phyloP scores from a whole-genome alignment of 2,888 invertebrate genomes.

The Thecocarcelia acutangulata region DNA sequence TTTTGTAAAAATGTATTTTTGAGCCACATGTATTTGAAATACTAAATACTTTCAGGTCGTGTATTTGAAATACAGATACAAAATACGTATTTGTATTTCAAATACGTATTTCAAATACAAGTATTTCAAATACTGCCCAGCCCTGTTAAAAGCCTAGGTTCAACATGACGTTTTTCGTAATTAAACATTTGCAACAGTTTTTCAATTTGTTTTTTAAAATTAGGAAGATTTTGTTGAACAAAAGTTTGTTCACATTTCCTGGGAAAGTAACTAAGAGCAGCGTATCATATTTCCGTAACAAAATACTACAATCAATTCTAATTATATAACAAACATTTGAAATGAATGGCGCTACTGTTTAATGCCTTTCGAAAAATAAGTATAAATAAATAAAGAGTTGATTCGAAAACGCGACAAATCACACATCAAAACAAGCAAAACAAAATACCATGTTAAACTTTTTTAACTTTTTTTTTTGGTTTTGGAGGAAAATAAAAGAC shows the following conservation, averaged over 20 bases:
- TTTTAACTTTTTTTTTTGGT: constrained; percentile 14
- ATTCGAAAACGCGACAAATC: constrained; percentile 68
- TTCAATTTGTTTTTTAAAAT: too few relatives aligned
- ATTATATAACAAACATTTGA: constrained; percentile 49
- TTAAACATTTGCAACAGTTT: too few relatives aligned
- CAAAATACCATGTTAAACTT: constrained; percentile 50
- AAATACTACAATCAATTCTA: constrained; percentile 59
- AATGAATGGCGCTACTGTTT: constrained; percentile 68
- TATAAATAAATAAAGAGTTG: constrained; percentile 43
- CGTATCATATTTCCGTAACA: constrained; percentile 14
- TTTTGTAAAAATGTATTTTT: too few relatives aligned
- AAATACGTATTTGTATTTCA: too few relatives aligned
- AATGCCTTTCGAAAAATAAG: constrained; percentile 57
- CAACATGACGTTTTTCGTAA: too few relatives aligned
- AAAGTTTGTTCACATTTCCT: neutral
- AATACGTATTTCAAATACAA: too few relatives aligned
- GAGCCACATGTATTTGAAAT: too few relatives aligned
- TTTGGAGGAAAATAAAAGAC: constrained; percentile 51
- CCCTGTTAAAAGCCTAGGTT: too few relatives aligned
- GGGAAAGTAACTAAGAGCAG: constrained; percentile 13
- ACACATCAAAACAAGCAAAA: constrained; percentile 64
- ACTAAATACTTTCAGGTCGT: too few relatives aligned
- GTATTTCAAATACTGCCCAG: too few relatives aligned
- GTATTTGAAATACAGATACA: too few relatives aligned
- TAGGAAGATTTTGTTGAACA: too few relatives aligned